A percentile compares a stretch with the other conserved stretches of the same genome.
These are phyloP conservation scores for Tetrapedia diversipes DNA, from an alignment of 2,888 invertebrate species.

Conservation along the genomic window DNA sequence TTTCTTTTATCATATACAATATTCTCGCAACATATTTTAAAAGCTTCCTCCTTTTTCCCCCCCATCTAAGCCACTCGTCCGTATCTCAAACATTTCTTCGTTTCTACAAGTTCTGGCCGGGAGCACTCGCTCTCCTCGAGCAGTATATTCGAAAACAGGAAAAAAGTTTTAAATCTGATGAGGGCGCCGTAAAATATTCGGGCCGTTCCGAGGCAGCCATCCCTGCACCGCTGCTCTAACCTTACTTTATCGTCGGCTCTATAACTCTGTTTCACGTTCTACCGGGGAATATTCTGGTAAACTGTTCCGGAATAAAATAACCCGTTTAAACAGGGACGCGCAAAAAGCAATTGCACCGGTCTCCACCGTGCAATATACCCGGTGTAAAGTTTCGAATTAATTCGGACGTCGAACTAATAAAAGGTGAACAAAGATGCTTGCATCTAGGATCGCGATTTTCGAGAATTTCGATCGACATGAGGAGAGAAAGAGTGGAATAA, in stretches of 20 bases:
- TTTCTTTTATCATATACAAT: constrained; percentile 22
- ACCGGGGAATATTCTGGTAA: constrained; percentile 24
- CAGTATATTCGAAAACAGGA: constrained; percentile 42
- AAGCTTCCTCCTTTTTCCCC: neutral
- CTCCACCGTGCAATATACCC: too few relatives aligned
- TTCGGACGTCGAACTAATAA: too few relatives aligned
- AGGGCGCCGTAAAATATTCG: constrained; percentile 51
- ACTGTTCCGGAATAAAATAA: constrained; percentile 13
- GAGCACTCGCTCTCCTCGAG: constrained; percentile 26
- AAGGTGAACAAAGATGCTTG: too few relatives aligned
- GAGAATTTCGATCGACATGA: too few relatives aligned
- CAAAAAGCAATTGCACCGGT: neutral
- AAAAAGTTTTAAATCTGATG: constrained; percentile 55
- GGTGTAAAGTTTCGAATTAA: neutral
- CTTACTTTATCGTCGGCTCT: constrained; percentile 44
- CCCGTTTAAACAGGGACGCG: neutral
- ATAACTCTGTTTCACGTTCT: constrained; percentile 34
- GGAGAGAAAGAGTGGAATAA: too few relatives aligned
- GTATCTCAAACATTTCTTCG: neutral
- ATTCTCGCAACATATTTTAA: constrained; percentile 9
- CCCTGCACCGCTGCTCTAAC: constrained; percentile 41
- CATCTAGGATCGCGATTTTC: too few relatives aligned
- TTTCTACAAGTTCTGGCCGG: constrained; percentile 4
- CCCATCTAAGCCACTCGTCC: neutral
- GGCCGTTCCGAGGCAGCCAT: constrained; percentile 42